phyloP scores from a whole-genome alignment of 2,797 vertebrate species.

The Perodicticus potto region DNA sequence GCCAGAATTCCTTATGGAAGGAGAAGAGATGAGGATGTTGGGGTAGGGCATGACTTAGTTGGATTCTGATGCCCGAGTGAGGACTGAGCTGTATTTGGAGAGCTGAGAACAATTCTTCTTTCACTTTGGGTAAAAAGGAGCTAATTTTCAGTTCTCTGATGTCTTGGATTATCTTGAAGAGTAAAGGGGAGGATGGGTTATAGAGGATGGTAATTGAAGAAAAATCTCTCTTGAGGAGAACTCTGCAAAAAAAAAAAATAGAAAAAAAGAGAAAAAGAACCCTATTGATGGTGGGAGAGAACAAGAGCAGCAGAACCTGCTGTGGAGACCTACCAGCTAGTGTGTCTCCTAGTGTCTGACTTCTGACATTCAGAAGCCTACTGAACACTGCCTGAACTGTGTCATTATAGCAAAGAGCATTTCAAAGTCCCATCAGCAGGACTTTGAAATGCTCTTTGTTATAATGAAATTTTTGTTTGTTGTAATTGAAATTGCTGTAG shows the following conservation, averaged over 20 bases:
- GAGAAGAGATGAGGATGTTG: neutral
- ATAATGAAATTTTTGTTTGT: slow-evolving; percentile 42
- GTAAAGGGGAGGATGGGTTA: neutral
- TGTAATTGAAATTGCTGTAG: neutral
- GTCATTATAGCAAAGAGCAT: too few species aligned
- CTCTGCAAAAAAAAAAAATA: too few species aligned
- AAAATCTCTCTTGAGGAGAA: neutral
- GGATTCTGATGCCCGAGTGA: neutral
- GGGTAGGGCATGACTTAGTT: neutral
- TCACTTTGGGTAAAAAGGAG: slow-evolving; percentile 5
- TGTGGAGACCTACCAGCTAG: neutral
- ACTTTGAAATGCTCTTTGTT: slow-evolving; percentile 3
- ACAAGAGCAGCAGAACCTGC: neutral
- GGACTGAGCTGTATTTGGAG: neutral
- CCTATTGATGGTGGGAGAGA: neutral
- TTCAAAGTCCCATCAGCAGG: neutral
- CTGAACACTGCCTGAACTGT: neutral
- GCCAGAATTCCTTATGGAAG: neutral
- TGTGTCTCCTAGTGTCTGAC: neutral
- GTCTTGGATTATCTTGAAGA: neutral
- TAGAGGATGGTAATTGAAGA: neutral
- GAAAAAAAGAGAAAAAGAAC: neutral
- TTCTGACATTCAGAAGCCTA: neutral
- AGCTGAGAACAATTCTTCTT: neutral
- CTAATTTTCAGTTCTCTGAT: neutral